These are phyloP conservation scores for Dicrostonyx torquatus DNA, from an alignment of 2,797 vertebrate genomes.

Conservation along the genomic window DNA sequence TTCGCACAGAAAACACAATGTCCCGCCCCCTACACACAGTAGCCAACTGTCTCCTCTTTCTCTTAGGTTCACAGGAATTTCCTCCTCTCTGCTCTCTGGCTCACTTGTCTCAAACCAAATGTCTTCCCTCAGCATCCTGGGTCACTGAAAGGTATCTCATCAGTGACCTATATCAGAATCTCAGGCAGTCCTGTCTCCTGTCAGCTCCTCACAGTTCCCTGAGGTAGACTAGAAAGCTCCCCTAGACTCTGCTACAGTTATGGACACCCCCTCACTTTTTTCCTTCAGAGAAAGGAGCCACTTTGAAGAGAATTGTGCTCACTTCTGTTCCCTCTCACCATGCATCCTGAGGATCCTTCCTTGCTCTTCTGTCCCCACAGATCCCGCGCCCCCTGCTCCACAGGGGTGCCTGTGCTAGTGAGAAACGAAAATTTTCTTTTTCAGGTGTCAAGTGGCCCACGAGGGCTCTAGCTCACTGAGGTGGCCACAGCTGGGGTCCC, in stretches of 20 bases:
- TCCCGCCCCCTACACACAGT: fast-evolving
- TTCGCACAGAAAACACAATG: not conserved
- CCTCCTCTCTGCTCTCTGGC: not conserved
- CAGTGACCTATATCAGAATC: too few relatives aligned
- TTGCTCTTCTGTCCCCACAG: not conserved
- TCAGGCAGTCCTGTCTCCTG: fast-evolving
- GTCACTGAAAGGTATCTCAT: fast-evolving
- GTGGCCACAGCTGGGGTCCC: too few relatives aligned
- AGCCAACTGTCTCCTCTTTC: too few relatives aligned
- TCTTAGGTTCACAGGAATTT: fast-evolving
- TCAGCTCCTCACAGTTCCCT: not conserved
- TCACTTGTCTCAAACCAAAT: fast-evolving
- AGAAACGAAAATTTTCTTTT: not conserved
- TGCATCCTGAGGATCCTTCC: not conserved
- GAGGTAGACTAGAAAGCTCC: not conserved
- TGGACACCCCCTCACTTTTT: not conserved
- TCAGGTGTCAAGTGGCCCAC: not conserved
- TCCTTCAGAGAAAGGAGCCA: not conserved
- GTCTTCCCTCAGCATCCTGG: not conserved
- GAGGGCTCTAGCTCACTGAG: fast-evolving
- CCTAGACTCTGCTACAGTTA: fast-evolving
- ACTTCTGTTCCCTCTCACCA: not conserved
- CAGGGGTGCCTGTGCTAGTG: fast-evolving
- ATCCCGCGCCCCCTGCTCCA: not conserved
- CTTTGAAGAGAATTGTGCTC: not conserved